phyloP scores from a whole-genome alignment of 2,888 invertebrate species.

The Chorisops tibialis region DNA sequence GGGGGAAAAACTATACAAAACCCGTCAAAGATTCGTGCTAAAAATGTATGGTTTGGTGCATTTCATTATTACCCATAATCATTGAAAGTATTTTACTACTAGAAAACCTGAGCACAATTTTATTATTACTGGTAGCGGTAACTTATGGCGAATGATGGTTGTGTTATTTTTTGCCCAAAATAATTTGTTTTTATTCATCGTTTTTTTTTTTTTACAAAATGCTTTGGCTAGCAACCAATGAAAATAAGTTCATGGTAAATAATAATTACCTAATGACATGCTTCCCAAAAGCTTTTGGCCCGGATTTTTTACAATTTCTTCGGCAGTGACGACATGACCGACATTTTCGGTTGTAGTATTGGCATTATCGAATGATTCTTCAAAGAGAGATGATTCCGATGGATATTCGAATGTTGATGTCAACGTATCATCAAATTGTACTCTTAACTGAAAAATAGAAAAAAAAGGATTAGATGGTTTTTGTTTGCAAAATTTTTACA shows the following conservation, averaged over 20 bases:
- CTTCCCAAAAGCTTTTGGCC: slow-evolving; percentile 47
- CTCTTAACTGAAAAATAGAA: slow-evolving; percentile 67
- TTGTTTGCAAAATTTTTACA: background rate
- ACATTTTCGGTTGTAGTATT: slow-evolving; percentile 22
- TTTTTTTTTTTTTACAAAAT: background rate
- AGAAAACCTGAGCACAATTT: background rate
- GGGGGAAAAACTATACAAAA: too few species aligned
- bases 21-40: too few species aligned
- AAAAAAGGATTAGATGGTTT: background rate
- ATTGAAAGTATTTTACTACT: too few species aligned
- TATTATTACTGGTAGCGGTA: background rate
- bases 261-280: slow-evolving; percentile 49
- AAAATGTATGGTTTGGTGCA: too few species aligned
- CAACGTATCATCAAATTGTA: slow-evolving; percentile 84
- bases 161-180: too few species aligned
- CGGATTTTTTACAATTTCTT: slow-evolving; percentile 10
- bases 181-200: background rate
- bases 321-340: background rate
- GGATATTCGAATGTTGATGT: slow-evolving; percentile 92
- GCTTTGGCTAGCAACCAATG: background rate
- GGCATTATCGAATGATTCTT: slow-evolving; percentile 53
- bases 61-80: slow-evolving; percentile 3
- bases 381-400: slow-evolving; percentile 78
- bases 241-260: background rate
- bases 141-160: too few species aligned